Percentiles rank a stretch among this genome's conserved stretches.
Evolutionary conservation across 92 coral and sea anemone genomes (phyloP).

Genomic region (Scolanthus callimorphus): DNA sequence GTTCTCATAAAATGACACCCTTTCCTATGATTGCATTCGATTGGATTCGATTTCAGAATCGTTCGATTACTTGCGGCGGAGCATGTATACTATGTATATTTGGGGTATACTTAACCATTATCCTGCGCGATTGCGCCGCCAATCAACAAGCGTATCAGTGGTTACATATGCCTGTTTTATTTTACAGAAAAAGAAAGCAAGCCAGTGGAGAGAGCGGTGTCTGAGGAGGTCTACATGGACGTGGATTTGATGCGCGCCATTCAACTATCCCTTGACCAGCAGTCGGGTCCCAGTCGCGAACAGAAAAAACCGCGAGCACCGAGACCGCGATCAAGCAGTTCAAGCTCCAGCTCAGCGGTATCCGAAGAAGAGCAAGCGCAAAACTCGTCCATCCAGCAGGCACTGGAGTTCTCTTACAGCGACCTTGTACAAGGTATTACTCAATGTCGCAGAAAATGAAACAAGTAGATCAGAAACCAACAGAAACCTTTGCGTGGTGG

Average conservation of each 20-base stretch:
- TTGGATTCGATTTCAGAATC: too few relatives aligned
- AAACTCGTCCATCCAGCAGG: slow-evolving; percentile 67
- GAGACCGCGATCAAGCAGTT: slow-evolving; percentile 12
- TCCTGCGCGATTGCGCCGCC: too few relatives aligned
- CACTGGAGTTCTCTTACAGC: slow-evolving; percentile 79
- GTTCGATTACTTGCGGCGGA: too few relatives aligned
- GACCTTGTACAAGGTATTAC: slow-evolving; percentile 28
- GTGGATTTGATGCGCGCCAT: slow-evolving; percentile 71
- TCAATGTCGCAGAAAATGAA: too few relatives aligned
- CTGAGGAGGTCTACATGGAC: slow-evolving; percentile 43
- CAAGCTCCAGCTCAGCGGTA: slow-evolving; percentile 71
- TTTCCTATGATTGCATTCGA: too few relatives aligned
- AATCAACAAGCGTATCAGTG: too few relatives aligned
- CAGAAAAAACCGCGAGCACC: slow-evolving; percentile 14
- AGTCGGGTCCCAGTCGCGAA: slow-evolving; percentile 24
- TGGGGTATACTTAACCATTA: too few relatives aligned
- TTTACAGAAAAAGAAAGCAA: background rate
- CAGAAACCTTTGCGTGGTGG: too few relatives aligned
- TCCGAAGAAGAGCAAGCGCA: slow-evolving; percentile 43
- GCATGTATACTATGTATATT: too few relatives aligned
- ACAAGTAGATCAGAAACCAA: too few relatives aligned
- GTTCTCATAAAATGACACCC: too few relatives aligned
- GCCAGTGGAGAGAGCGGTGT: slow-evolving; percentile 18
- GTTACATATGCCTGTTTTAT: background rate
- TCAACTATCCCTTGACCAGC: slow-evolving; percentile 61